Evolutionary conservation across 2,797 vertebrate genomes (phyloP), one percentile per base, ranked within the genome.

Genomic region (Brachyalestes nurse): DNA sequence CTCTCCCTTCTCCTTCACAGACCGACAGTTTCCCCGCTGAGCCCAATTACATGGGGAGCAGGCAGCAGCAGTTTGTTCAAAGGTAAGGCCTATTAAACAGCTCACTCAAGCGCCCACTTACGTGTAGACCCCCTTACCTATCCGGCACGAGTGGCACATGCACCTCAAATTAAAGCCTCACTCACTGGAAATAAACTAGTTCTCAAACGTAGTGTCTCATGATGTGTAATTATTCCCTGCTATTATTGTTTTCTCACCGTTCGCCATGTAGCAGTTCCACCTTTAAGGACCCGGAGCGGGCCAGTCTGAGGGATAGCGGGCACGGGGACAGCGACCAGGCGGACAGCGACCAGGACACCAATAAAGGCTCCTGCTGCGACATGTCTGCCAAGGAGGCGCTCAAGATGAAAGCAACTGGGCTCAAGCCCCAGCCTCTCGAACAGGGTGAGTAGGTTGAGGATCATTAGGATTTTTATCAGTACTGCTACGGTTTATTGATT

Each of bases 41-140:
- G 97, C 95, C 98, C 97, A 99, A 98, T 98, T 99, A 99, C 96
- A 98, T 99, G 97, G 97, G 97, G 93, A 98, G 97, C 96, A 97
- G 98, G 95, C 98, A 99, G 95, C 98, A 99, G 95, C 98, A 99
- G 96, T 99, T 99, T 98, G 97, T 99, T 95, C 98, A 99, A 96
- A 99, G 98, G 98, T 99, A 98, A 98, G 96, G 91, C 91, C 92
- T 94, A 88, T 96, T 95, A 95, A 95, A 94, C 93, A 91, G 93
- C 93, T 95, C 94, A 92, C 92, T 95, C 90, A 88, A 91, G 91
- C 93, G 91, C 92, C 92, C 82, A 84, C 92, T 91, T 93, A 93
- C 94, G 91, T 92, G 91, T 93, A 77, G 81, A 82, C 72, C 71
- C 92, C 88, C 83, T 92, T 92, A 88, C 90, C 89, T 93, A 86